These are phyloP conservation scores for Nyctereutes procyonoides DNA, from an alignment of 2,113 vertebrate genomes.

Conservation along the genomic window DNA sequence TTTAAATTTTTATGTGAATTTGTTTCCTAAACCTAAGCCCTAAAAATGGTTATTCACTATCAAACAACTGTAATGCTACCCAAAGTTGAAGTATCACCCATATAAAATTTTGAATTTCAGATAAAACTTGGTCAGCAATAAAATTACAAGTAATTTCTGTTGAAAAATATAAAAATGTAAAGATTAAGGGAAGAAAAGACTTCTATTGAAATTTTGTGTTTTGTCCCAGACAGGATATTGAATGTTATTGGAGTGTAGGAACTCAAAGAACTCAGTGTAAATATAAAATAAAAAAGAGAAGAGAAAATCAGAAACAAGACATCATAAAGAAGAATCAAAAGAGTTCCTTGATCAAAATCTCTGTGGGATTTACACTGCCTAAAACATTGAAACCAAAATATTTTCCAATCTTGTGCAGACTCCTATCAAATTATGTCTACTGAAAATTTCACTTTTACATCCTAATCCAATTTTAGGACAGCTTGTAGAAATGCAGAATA, in stretches of 20 bases:
- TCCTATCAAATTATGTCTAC: not conserved
- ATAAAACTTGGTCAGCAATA: not conserved
- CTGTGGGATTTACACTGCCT: not conserved
- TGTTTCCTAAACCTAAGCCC: not conserved
- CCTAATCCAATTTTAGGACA: not conserved
- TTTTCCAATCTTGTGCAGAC: not conserved
- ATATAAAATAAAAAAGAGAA: not conserved
- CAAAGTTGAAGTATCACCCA: not conserved
- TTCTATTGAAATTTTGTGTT: not conserved
- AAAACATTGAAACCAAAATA: not conserved
- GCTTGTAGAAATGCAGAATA: not conserved
- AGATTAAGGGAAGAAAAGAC: not conserved
- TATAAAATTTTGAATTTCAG: not conserved
- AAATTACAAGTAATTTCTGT: not conserved
- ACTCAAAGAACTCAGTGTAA: not conserved
- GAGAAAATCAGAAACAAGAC: not conserved
- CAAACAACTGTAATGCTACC: not conserved
- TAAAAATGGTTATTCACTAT: not conserved
- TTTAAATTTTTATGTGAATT: constrained; percentile 25
- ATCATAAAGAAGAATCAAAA: not conserved
- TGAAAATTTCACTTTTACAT: not conserved
- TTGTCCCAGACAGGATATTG: not conserved
- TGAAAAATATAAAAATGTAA: not conserved
- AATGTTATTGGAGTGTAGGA: not conserved
- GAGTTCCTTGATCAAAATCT: not conserved